Evolutionary conservation across 37 sponge, comb jelly and placozoan species (phyloP).

Genomic region (Chondrilla cf. caribensis): DNA sequence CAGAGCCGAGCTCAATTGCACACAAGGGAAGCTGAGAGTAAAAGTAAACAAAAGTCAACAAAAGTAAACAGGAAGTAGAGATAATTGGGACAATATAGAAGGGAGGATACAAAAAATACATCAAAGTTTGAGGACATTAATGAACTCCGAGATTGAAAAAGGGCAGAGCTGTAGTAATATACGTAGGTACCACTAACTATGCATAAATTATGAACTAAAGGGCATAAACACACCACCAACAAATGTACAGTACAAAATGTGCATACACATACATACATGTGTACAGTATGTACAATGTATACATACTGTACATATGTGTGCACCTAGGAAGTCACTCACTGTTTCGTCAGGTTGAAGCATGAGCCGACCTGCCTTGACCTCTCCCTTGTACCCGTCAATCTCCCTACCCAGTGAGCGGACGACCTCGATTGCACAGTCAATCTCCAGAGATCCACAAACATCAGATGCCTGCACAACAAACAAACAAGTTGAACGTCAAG

Average conservation of each 20-base stretch:
- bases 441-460: conserved; percentile 89
- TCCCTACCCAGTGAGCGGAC: conserved; percentile 55
- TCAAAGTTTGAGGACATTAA: no score
- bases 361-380: conserved; percentile 43
- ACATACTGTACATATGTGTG: no score
- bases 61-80: not conserved
- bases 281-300: no score
- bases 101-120: no score
- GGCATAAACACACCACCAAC: no score
- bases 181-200: no score
- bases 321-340: conserved; percentile 17
- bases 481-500: no score
- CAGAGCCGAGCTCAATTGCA: conserved; percentile 91
- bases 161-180: no score
- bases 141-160: no score
- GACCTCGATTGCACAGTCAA: conserved; percentile 83
- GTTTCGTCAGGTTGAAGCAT: conserved; percentile 69
- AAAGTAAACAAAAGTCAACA: not conserved
- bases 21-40: conserved; percentile 34
- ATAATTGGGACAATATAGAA: no score
- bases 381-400: conserved; percentile 51
- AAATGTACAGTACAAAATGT: not conserved
- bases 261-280: not conserved
- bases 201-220: no score
- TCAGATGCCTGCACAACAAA: conserved; percentile 61